phyloP scores from a whole-genome alignment of 2,113 vertebrate species.

The Eulemur rufifrons region DNA sequence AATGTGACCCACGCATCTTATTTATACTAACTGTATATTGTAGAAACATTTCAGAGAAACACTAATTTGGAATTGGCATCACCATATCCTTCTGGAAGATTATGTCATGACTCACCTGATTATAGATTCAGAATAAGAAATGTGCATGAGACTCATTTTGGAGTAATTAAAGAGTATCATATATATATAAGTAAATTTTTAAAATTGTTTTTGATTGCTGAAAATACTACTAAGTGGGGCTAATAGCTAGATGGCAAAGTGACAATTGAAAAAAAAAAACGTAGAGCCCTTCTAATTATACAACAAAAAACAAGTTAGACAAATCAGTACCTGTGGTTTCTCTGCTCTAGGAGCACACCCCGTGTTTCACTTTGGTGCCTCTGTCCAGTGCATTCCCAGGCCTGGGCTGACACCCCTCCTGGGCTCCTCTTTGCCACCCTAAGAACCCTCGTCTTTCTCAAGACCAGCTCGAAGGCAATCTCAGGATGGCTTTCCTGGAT shows the following conservation, averaged over 20 bases:
- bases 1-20: conserved; percentile 1
- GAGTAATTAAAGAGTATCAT: conserved; percentile 36
- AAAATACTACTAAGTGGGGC: conserved; percentile 6
- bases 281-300: conserved; percentile 14
- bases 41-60: conserved; percentile 54
- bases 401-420: not conserved
- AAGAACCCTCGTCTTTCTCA: not conserved
- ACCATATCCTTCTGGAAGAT: not conserved
- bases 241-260: conserved; percentile 17
- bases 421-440: not conserved
- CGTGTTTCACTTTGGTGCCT: not conserved
- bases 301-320: not conserved
- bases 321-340: not conserved
- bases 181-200: conserved; percentile 32
- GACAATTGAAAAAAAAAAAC: conserved; percentile 18
- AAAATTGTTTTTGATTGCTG: conserved; percentile 55
- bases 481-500: not conserved
- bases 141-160: not conserved
- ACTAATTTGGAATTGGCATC: conserved; percentile 36
- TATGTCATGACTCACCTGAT: conserved; percentile 22
- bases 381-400: not conserved
- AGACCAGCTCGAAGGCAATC: not conserved
- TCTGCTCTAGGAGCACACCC: not conserved
- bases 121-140: conserved; percentile 63
- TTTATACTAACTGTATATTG: conserved; percentile 30